phyloP scores from a whole-genome alignment of 2,113 vertebrate species.

The Oenanthe melanoleuca region DNA sequence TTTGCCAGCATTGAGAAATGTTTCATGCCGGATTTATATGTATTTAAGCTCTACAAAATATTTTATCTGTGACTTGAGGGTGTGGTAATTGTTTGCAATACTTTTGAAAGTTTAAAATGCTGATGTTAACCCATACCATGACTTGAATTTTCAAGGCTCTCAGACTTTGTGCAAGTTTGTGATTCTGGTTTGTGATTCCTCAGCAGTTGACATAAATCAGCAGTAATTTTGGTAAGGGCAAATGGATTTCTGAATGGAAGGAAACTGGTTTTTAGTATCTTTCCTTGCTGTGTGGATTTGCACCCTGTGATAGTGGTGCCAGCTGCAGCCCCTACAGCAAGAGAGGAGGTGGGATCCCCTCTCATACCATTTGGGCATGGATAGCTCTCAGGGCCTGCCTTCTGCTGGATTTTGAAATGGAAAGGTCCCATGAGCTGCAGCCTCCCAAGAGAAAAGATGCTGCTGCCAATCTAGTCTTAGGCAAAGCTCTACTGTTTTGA shows the following conservation, averaged over 20 bases:
- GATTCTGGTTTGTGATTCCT: not conserved
- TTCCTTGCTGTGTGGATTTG: not conserved
- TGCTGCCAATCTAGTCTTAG: not conserved
- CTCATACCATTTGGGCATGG: not conserved
- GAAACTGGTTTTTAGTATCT: not conserved
- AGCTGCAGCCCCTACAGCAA: not conserved
- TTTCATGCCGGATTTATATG: not conserved
- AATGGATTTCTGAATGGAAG: not conserved
- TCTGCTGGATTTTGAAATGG: not conserved
- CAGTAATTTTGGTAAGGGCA: not conserved
- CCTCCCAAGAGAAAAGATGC: not conserved
- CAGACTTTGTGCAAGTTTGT: not conserved
- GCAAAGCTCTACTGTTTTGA: not conserved
- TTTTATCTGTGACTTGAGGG: constrained; percentile 30
- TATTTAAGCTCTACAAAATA: constrained; percentile 10
- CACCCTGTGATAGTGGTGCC: not conserved
- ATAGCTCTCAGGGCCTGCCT: not conserved
- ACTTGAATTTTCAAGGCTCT: not conserved
- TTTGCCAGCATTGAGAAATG: not conserved
- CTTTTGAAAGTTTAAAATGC: not conserved
- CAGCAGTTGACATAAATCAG: not conserved
- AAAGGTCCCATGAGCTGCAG: not conserved
- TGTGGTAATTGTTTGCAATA: constrained; percentile 44
- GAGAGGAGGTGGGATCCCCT: not conserved
- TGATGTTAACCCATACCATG: not conserved